Evolutionary conservation across 1,140 invertebrate genomes (phyloP), one percentile per base, ranked within the genome.

Genomic region (Halyomorpha halys): DNA sequence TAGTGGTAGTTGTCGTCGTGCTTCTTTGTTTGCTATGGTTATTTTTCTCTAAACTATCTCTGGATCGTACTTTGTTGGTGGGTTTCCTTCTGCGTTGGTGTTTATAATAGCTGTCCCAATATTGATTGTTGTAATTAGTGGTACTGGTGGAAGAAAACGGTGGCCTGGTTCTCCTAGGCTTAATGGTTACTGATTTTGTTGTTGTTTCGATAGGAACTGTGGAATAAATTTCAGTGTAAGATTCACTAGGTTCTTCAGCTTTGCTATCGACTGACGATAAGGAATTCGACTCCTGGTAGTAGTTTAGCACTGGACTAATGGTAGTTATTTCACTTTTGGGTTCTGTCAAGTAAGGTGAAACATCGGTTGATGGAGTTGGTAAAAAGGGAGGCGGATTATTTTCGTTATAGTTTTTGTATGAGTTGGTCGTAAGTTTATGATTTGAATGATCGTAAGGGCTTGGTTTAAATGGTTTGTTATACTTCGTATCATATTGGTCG

Each of bases 361-460:
- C 25, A 56, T 68, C 67, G 14, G 65, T 60, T 0, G 67, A 49
- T 23, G 68, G 68, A 19, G 67, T 69, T 34, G 68, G 68, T 39
- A 68, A 44, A 45, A 69, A 69, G 14, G 51, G 27, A 9, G 66
- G 59, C 8, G 64, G 34, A 19, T 64, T 44, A 49, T 65, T 60
- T 13, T 63, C 39, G 25, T 30, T 27, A 21, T 47, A 34, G 13
- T 34, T 23, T 44, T 61, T 44, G 60, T 68, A 61, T 1, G 61
- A 59, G 3, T 59, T 25, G 18, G 21, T n/a, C 2, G 15, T n/a
- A 25, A 56, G 2, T 60, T n/a, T 44, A 18, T 60, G 25, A 16
- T 60, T 34, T 30, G 16, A 44, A 39, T 56, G 18, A 56, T 56
- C 53, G 15, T 56, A 56, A 23, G 53, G 53, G 27, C 44, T 62